These are phyloP conservation scores for Aplysia californica DNA, from an alignment of 1,140 invertebrate species.

Conservation along the genomic window DNA sequence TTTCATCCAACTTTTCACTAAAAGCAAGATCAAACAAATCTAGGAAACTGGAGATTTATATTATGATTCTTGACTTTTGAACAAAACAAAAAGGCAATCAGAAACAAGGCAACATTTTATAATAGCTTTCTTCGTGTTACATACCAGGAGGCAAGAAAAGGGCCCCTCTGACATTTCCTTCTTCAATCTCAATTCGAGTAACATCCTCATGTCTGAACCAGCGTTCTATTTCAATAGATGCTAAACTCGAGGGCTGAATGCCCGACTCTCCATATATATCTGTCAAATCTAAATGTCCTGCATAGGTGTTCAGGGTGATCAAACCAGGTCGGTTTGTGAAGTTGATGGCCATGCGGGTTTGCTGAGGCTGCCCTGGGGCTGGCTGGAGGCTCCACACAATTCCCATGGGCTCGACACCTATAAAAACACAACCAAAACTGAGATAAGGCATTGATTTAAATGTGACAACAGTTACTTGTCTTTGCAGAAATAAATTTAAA, in stretches of 20 bases:
- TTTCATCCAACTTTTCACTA: too few relatives aligned
- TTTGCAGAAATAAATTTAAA: too few relatives aligned
- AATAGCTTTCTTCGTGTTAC: background rate
- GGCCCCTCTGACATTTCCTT: constrained; percentile 37
- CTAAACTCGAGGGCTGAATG: background rate
- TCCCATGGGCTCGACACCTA: background rate
- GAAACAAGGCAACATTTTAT: too few relatives aligned
- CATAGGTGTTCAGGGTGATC: background rate
- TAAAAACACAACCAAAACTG: too few relatives aligned
- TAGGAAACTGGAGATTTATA: too few relatives aligned
- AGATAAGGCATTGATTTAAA: too few relatives aligned
- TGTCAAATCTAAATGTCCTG: background rate
- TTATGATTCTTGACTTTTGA: too few relatives aligned
- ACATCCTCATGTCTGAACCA: constrained; percentile 32
- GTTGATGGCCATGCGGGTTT: background rate
- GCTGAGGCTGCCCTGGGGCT: background rate
- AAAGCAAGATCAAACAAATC: too few relatives aligned
- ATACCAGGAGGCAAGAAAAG: constrained; percentile 43
- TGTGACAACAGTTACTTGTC: too few relatives aligned
- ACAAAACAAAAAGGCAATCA: too few relatives aligned
- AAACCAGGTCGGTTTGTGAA: background rate
- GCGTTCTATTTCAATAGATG: constrained; percentile 5
- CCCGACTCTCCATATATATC: background rate
- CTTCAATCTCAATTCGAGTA: constrained; percentile 30
- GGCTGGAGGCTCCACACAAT: background rate